Evolutionary conservation across 2,888 invertebrate genomes (phyloP), one percentile per base, ranked within the genome.

Genomic region (Tricholauxania praeusta): DNA sequence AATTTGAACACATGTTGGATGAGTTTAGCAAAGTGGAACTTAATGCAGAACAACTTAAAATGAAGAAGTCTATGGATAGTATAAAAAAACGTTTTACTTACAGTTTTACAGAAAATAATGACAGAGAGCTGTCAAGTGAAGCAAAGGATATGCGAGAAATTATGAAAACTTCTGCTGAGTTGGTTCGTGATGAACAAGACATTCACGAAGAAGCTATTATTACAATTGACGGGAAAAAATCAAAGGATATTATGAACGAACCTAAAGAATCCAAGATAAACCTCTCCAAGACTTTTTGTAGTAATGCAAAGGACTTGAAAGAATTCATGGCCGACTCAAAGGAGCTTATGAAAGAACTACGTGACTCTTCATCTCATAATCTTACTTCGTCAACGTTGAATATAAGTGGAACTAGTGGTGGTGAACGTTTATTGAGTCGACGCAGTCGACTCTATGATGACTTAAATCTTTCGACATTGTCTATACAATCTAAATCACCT

Each of bases 381-480:
- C 72, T 74, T 59, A 73, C 74, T 12, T 76, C 74, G 12, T 75
- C 76, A 12, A 72, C 77, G 15, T 52, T 75, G 55, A 72, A 53
- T 17, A 70, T 59, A n/a, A 80, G 80, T 39, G 75, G 74, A 70
- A 52, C 14, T 22, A 77, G 79, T 64, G 73, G 79, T 15, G 79
- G 80, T 3, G 87, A 87, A 75, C 84, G 87, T 3, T 79, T 87
- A 57, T 79, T 87, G 3, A 86, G 82, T 74, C 83, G 87, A 1
- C 82, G 87, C 12, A 87, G 87, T 80, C 85, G 87, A 4, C 82
- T 87, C 10, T 87, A 86, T 73, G 87, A 87, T 75, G 85, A 86
- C 77, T 82, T 87, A 6, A 85, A 85, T 75, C 76, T 86, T 59
- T 80, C 80, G 28, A 80, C 82, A 74, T 74, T 82, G 8, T 79